These are phyloP conservation scores for Himalopsyche japonica DNA, from an alignment of 2,888 invertebrate species.

Conservation along the genomic window DNA sequence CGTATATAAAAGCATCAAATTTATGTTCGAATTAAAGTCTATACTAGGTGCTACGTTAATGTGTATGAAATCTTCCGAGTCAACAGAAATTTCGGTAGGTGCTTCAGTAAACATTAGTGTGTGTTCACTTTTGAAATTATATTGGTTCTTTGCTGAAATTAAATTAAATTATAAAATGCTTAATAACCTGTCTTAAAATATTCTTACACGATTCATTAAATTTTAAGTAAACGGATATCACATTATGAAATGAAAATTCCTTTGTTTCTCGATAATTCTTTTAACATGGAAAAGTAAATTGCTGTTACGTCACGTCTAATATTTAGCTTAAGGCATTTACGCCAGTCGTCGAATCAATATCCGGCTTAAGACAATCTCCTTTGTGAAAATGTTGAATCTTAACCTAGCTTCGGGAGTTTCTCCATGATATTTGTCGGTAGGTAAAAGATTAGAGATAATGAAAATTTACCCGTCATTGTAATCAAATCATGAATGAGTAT, in stretches of 20 bases:
- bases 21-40: too few species aligned
- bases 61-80: too few species aligned
- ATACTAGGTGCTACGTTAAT: too few species aligned
- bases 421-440: slow-evolving; percentile 18
- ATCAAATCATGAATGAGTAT: neutral
- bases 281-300: neutral
- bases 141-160: too few species aligned
- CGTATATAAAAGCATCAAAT: too few species aligned
- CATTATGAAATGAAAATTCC: neutral
- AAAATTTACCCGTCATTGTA: neutral
- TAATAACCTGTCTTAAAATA: too few species aligned
- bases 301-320: neutral
- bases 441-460: neutral
- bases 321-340: slow-evolving; percentile 21
- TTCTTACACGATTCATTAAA: neutral
- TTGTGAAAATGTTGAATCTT: slow-evolving; percentile 32
- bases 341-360: slow-evolving; percentile 30
- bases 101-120: too few species aligned
- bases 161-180: too few species aligned
- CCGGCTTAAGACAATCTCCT: slow-evolving; percentile 29
- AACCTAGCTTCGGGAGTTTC: slow-evolving; percentile 9
- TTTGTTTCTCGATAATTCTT: neutral
- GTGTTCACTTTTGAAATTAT: too few species aligned
- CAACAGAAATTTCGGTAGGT: too few species aligned
- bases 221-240: neutral